Evolutionary conservation across 2,797 vertebrate species (phyloP).

Genomic region (Sparus aurata): DNA sequence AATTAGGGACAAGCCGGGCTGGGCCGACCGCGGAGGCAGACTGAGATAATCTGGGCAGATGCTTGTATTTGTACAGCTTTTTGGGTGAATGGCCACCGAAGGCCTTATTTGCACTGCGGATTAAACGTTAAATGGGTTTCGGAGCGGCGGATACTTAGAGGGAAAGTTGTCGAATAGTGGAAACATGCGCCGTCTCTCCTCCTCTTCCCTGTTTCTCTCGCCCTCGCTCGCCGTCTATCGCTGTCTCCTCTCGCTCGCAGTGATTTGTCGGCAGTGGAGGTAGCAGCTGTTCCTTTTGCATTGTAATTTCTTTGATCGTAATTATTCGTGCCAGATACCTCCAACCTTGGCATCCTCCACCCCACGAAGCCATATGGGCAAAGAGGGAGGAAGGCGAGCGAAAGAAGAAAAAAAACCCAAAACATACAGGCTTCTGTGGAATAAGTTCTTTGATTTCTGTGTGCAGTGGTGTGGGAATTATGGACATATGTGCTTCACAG

Average conservation of each 20-base stretch:
- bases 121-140: slow-evolving; percentile 76
- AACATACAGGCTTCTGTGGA: slow-evolving; percentile 63
- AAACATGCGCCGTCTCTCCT: slow-evolving; percentile 59
- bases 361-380: slow-evolving; percentile 77
- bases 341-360: slow-evolving; percentile 76
- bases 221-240: slow-evolving; percentile 35
- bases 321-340: slow-evolving; percentile 80
- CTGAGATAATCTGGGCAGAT: slow-evolving; percentile 77
- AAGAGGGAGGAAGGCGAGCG: slow-evolving; percentile 45
- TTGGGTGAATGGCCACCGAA: slow-evolving; percentile 66
- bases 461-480: slow-evolving; percentile 70
- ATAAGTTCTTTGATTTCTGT: slow-evolving; percentile 74
- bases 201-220: slow-evolving; percentile 56
- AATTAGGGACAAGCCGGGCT: slow-evolving; percentile 56
- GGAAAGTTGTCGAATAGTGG: slow-evolving; percentile 61
- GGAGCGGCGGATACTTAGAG: slow-evolving; percentile 63
- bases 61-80: slow-evolving; percentile 76
- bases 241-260: slow-evolving; percentile 55
- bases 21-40: slow-evolving; percentile 44
- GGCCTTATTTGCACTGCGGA: slow-evolving; percentile 70
- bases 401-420: slow-evolving; percentile 9
- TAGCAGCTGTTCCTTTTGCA: slow-evolving; percentile 82
- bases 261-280: slow-evolving; percentile 81
- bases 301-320: slow-evolving; percentile 82
- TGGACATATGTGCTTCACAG: slow-evolving; percentile 73